Evolutionary conservation across 1,140 invertebrate genomes (phyloP).

Genomic region (Meloidogyne floridensis): DNA sequence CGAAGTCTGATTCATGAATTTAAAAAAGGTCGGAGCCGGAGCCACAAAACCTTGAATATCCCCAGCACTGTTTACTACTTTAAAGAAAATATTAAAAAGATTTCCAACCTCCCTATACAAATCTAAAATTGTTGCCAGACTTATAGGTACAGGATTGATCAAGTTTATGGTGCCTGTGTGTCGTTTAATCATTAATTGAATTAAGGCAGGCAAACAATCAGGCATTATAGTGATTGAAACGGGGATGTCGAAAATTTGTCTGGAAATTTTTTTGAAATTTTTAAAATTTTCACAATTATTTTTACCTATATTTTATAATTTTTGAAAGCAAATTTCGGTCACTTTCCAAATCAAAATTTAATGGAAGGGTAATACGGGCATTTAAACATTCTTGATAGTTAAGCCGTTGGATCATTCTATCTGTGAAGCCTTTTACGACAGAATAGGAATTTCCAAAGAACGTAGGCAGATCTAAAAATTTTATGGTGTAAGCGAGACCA

Average conservation of each 20-base stretch:
- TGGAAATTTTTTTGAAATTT: slow-evolving; percentile 29
- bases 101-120: slow-evolving; percentile 60
- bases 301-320: slow-evolving; percentile 59
- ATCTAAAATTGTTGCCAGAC: slow-evolving; percentile 59
- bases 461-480: slow-evolving; percentile 57
- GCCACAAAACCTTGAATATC: too few relatives aligned
- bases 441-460: slow-evolving; percentile 66
- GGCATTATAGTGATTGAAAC: slow-evolving; percentile 65
- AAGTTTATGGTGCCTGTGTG: slow-evolving; percentile 57
- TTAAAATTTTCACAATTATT: too few relatives aligned
- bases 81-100: background rate
- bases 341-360: slow-evolving; percentile 60
- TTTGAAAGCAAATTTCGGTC: slow-evolving; percentile 62
- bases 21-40: too few relatives aligned
- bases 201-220: slow-evolving; percentile 60
- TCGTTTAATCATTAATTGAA: slow-evolving; percentile 60
- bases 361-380: slow-evolving; percentile 62
- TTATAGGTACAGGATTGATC: slow-evolving; percentile 62
- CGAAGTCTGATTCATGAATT: too few relatives aligned
- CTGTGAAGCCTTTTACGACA: slow-evolving; percentile 65
- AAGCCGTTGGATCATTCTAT: slow-evolving; percentile 58
- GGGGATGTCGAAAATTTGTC: slow-evolving; percentile 64
- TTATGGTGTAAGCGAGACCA: background rate
- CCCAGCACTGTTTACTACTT: too few relatives aligned
- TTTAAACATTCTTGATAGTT: slow-evolving; percentile 54